A percentile compares a stretch with the other conserved stretches of the same genome.
These are phyloP conservation scores for Drosophila birchii DNA, from an alignment of 2,888 invertebrate genomes.

Conservation along the genomic window DNA sequence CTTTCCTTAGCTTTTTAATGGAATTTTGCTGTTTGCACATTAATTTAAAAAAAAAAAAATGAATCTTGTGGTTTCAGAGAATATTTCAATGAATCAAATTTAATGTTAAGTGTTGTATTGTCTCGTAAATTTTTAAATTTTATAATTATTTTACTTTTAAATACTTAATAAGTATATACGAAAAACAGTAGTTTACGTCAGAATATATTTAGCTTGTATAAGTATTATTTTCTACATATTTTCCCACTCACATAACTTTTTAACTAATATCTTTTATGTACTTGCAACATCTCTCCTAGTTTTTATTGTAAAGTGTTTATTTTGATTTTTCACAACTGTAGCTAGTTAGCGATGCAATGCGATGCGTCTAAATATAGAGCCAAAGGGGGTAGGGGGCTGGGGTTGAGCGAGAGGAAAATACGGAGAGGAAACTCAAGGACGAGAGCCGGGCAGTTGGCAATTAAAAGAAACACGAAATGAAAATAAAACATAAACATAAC, in stretches of 20 bases:
- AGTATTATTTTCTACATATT: background rate
- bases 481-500: constrained; percentile 47
- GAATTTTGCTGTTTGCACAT: background rate
- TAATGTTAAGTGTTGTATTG: background rate
- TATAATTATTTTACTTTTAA: background rate
- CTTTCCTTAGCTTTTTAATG: background rate
- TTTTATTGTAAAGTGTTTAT: constrained; percentile 21
- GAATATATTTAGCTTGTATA: background rate
- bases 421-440: constrained; percentile 41
- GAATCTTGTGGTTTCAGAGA: background rate
- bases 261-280: background rate
- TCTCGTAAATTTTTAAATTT: background rate
- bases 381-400: background rate
- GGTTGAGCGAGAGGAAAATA: background rate
- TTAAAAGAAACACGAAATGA: constrained; percentile 53
- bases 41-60: constrained; percentile 4
- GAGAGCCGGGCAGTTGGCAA: constrained; percentile 45
- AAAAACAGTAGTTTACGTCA: too few species aligned
- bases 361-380: constrained; percentile 20
- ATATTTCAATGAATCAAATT: background rate
- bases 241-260: background rate
- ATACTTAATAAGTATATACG: background rate
- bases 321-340: constrained; percentile 22
- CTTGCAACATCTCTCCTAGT: background rate
- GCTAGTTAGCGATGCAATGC: constrained; percentile 27